These are phyloP conservation scores for Eupithecia insigniata DNA, from an alignment of 2,888 invertebrate species.

Conservation along the genomic window DNA sequence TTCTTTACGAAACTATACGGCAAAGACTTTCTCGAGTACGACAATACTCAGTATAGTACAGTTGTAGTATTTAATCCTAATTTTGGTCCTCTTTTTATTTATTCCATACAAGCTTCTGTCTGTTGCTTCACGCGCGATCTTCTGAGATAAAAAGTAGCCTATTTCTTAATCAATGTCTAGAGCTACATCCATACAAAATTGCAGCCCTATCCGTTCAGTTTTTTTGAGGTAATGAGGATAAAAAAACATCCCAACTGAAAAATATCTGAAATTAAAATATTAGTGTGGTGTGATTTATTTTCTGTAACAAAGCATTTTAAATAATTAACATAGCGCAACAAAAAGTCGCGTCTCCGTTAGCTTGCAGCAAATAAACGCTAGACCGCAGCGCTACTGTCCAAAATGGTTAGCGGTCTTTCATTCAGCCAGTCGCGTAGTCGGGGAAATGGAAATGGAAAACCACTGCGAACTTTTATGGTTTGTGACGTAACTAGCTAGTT, in stretches of 20 bases:
- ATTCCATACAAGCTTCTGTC: too few species aligned
- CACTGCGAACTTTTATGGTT: constrained; percentile 1
- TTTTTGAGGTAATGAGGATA: background rate
- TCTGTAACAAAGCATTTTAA: too few species aligned
- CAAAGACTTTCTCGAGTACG: too few species aligned
- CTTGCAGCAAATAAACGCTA: constrained; percentile 8
- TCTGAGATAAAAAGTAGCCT: background rate
- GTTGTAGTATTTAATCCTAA: too few species aligned
- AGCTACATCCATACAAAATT: background rate
- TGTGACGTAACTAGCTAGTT: constrained; percentile 3
- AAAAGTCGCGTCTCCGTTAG: background rate
- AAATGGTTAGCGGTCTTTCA: constrained; percentile 14
- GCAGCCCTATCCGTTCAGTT: background rate
- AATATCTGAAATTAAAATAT: too few species aligned
- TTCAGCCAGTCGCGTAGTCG: constrained; percentile 5
- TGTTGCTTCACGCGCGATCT: background rate
- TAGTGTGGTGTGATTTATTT: background rate
- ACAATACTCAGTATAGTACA: too few species aligned
- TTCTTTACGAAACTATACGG: too few species aligned
- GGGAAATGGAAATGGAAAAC: constrained; percentile 2
- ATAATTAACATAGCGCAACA: background rate
- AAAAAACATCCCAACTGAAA: background rate
- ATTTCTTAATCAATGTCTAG: too few species aligned
- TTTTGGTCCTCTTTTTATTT: too few species aligned
- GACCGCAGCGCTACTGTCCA: constrained; percentile 7